Evolutionary conservation across 2,888 invertebrate genomes (phyloP).

Genomic region (Odontomyia ornata): DNA sequence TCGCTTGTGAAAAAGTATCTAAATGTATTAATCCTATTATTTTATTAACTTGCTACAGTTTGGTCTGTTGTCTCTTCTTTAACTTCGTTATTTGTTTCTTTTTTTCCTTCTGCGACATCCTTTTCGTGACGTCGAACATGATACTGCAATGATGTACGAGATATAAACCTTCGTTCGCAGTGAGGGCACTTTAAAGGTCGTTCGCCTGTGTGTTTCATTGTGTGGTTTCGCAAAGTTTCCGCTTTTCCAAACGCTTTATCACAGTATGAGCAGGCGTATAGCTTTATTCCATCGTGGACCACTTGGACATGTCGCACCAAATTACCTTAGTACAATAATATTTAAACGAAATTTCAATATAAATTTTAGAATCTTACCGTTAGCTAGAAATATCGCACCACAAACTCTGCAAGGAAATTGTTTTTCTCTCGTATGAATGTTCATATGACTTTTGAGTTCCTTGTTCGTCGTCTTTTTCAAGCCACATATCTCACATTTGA

Average conservation of each 20-base stretch:
- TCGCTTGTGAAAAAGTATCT: no score
- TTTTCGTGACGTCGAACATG: constrained; percentile 9
- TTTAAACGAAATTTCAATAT: neutral
- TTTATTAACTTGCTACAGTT: neutral
- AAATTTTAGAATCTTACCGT: constrained; percentile 21
- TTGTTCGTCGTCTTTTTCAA: constrained; percentile 34
- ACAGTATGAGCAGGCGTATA: constrained; percentile 43
- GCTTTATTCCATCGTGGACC: constrained; percentile 46
- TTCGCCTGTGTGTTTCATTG: constrained; percentile 48
- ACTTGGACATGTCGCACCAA: constrained; percentile 44
- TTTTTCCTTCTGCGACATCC: neutral
- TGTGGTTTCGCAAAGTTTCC: constrained; percentile 47
- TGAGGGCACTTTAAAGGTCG: constrained; percentile 39
- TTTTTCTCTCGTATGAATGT: constrained; percentile 39
- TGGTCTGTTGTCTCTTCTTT: neutral
- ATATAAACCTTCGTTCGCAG: constrained; percentile 46
- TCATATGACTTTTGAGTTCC: constrained; percentile 45
- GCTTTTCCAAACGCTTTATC: constrained; percentile 47
- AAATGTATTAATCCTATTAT: no score
- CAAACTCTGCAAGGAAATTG: constrained; percentile 40
- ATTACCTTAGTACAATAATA: constrained; percentile 40
- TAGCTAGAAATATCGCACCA: constrained; percentile 19
- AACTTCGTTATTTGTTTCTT: neutral
- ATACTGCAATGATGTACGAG: constrained; percentile 22
- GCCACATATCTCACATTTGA: constrained; percentile 33